These are phyloP conservation scores for Vimba vimba DNA, from an alignment of 2,113 vertebrate species.

Conservation along the genomic window DNA sequence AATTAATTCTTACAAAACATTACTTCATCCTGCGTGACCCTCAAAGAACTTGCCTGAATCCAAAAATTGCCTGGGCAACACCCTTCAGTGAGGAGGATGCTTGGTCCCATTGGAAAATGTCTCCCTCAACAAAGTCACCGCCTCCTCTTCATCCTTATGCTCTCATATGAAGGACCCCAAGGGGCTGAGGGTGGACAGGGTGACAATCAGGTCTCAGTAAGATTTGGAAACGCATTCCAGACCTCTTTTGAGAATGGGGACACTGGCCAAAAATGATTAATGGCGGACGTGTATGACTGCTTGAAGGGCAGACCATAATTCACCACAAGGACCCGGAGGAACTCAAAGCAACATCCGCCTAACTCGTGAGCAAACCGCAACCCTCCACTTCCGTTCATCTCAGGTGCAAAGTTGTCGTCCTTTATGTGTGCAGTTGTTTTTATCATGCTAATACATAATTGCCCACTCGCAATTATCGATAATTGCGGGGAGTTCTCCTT, in stretches of 20 bases:
- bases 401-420: constrained; percentile 51
- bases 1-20: constrained; percentile 40
- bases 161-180: constrained; percentile 32
- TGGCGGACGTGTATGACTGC: constrained; percentile 46
- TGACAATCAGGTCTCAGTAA: constrained; percentile 45
- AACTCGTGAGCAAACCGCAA: not conserved
- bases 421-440: constrained; percentile 48
- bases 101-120: constrained; percentile 11
- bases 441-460: constrained; percentile 61
- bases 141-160: constrained; percentile 10
- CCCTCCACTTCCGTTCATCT: constrained; percentile 9
- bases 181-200: constrained; percentile 44
- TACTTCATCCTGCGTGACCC: constrained; percentile 20
- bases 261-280: constrained; percentile 60
- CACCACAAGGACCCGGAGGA: constrained; percentile 33
- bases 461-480: constrained; percentile 52
- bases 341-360: not conserved
- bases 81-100: not conserved
- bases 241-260: constrained; percentile 45
- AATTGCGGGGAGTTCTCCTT: constrained; percentile 55
- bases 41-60: constrained; percentile 5
- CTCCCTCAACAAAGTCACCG: constrained; percentile 31
- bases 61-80: not conserved
- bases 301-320: constrained; percentile 59
- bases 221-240: constrained; percentile 28